Percentiles rank a stretch among this genome's conserved stretches.
Conservation (phyloP, 2,113 vertebrate species). For the Calidris pygmaea region DNA sequence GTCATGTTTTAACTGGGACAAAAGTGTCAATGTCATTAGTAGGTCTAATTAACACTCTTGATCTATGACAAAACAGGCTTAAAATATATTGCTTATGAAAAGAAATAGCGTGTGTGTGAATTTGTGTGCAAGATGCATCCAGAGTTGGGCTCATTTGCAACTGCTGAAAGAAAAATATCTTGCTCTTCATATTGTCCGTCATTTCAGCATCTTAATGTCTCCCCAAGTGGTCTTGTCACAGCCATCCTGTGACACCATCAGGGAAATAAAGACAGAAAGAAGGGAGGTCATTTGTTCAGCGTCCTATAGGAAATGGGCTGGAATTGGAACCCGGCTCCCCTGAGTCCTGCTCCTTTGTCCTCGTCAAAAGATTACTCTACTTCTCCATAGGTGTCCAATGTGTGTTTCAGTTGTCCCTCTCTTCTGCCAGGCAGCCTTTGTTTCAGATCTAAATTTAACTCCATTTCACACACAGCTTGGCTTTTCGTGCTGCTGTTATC, state of each 20-base stretch:
- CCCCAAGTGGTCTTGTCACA: background rate
- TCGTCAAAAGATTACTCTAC: background rate
- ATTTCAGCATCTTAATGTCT: background rate
- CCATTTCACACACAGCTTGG: background rate
- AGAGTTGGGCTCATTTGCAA: background rate
- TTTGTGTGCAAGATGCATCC: background rate
- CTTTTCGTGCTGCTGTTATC: background rate
- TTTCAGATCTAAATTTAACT: constrained; percentile 1
- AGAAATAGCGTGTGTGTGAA: background rate
- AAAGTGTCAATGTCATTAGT: background rate
- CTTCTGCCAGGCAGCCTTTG: background rate
- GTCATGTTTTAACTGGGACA: background rate
- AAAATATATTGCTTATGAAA: background rate
- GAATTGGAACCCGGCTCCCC: background rate
- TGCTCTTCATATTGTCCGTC: background rate
- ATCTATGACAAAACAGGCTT: background rate
- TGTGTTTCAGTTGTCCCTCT: background rate
- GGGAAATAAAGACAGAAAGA: background rate
- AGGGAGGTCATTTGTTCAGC: background rate
- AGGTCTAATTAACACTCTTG: background rate
- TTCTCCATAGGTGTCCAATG: background rate
- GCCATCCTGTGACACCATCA: background rate
- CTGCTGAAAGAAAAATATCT: background rate
- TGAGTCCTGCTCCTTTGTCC: background rate
- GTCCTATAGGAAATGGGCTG: background rate